Conservation (phyloP, 2,113 vertebrate species). For the Takifugu flavidus region DNA sequence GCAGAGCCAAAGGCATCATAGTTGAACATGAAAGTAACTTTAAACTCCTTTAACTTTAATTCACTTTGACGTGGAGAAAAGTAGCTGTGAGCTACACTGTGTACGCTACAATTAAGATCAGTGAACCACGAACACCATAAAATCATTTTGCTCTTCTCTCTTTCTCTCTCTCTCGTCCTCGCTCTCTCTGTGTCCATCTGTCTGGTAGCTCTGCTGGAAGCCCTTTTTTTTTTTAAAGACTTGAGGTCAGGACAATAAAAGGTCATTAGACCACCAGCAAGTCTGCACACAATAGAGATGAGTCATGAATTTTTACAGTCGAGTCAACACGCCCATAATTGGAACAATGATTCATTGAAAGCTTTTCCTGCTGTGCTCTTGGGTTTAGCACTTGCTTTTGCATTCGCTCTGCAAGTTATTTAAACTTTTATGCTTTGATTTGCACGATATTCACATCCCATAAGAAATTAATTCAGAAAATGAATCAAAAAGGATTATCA, state of each 20-base stretch:
- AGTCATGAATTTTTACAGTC: not conserved
- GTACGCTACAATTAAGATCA: constrained; percentile 57
- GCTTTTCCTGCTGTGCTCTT: too few species aligned
- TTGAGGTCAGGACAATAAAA: constrained; percentile 6
- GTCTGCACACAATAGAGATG: constrained; percentile 11
- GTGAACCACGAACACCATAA: constrained; percentile 21
- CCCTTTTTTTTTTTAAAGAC: not conserved
- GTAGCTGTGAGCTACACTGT: constrained; percentile 55
- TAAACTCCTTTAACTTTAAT: constrained; percentile 56
- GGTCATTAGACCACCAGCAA: constrained; percentile 31
- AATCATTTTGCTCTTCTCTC: constrained; percentile 31
- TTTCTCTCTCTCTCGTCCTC: constrained; percentile 1
- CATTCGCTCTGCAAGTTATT: too few species aligned
- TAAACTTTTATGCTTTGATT: too few species aligned
- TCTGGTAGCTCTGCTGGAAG: constrained; percentile 32
- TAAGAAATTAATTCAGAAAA: too few species aligned
- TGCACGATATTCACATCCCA: too few species aligned
- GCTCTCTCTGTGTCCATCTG: constrained; percentile 17
- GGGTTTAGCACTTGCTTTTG: too few species aligned
- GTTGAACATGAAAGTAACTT: constrained; percentile 42
- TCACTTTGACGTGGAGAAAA: constrained; percentile 54
- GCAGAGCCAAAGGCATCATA: constrained; percentile 34
- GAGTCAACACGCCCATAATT: too few species aligned
- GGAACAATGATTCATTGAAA: too few species aligned
- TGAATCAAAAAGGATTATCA: too few species aligned